phyloP scores from a whole-genome alignment of 2,113 vertebrate genomes.

The Danio rerio region DNA sequence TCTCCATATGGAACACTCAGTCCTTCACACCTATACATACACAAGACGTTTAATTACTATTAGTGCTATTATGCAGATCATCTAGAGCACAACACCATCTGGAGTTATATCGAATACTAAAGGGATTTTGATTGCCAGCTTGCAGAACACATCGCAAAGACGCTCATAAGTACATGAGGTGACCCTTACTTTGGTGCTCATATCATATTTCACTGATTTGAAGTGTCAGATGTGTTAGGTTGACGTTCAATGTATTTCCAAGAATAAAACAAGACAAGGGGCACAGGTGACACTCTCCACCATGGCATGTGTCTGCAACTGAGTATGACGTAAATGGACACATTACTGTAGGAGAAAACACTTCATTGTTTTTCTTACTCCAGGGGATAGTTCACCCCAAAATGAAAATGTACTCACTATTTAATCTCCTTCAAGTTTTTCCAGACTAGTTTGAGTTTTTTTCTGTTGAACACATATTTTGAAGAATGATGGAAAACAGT shows the following conservation, averaged over 20 bases:
- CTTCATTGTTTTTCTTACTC: background rate
- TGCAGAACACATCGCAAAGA: slow-evolving; percentile 8
- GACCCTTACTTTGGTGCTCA: background rate
- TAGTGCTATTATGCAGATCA: slow-evolving; percentile 24
- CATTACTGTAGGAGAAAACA: background rate
- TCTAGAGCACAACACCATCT: slow-evolving; percentile 1
- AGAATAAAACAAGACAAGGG: slow-evolving; percentile 6
- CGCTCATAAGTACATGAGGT: background rate
- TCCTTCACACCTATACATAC: background rate
- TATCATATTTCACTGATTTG: slow-evolving; percentile 20
- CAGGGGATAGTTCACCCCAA: no score
- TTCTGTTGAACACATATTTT: no score
- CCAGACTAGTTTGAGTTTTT: no score
- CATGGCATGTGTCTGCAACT: background rate
- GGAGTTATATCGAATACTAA: background rate
- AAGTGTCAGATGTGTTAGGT: slow-evolving; percentile 23
- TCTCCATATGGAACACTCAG: slow-evolving; percentile 12
- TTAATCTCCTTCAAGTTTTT: no score
- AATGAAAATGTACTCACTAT: no score
- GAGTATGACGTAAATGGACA: background rate
- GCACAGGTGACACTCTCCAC: background rate
- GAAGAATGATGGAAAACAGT: no score
- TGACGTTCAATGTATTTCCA: slow-evolving; percentile 1
- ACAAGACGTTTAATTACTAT: slow-evolving; percentile 25
- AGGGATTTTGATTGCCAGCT: slow-evolving; percentile 12